Conservation (phyloP, 2,113 vertebrate species). For the Sinocyclocheilus rhinocerous region DNA sequence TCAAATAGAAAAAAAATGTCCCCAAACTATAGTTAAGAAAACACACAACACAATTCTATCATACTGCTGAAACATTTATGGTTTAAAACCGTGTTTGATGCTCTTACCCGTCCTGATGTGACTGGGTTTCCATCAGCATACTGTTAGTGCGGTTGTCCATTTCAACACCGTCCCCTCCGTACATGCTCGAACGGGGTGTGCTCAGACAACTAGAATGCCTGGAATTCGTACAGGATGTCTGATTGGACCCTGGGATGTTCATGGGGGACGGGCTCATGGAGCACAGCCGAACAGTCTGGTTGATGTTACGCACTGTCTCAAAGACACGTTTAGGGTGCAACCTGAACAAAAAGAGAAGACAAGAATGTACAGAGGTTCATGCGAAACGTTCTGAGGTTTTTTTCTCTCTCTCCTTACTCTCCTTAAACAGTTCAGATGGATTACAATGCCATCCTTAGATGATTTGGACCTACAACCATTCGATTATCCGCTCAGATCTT, state of each 20-base stretch:
- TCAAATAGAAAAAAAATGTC: too few species aligned
- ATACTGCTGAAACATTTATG: background rate
- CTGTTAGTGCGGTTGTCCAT: conserved; percentile 91
- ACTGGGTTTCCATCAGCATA: conserved; percentile 83
- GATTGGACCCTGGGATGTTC: conserved; percentile 98
- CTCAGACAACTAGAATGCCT: conserved; percentile 89
- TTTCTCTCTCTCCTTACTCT: too few species aligned
- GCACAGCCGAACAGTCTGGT: conserved; percentile 91
- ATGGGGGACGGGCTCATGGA: conserved; percentile 87
- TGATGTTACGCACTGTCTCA: conserved; percentile 91
- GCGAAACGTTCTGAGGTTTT: too few species aligned
- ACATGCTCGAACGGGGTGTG: conserved; percentile 89
- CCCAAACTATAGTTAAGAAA: too few species aligned
- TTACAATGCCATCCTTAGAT: background rate
- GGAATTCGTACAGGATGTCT: conserved; percentile 91
- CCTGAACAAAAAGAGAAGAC: conserved; percentile 69
- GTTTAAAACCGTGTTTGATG: background rate
- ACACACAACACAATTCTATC: background rate
- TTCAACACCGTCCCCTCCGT: conserved; percentile 84
- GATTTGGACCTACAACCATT: background rate
- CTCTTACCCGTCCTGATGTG: conserved; percentile 80
- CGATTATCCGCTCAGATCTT: too few species aligned
- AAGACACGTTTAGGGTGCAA: conserved; percentile 93
- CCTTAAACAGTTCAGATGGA: too few species aligned
- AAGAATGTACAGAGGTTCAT: too few species aligned